These are phyloP conservation scores for Pheosia gnoma DNA, from an alignment of 2,888 invertebrate species.

Conservation along the genomic window DNA sequence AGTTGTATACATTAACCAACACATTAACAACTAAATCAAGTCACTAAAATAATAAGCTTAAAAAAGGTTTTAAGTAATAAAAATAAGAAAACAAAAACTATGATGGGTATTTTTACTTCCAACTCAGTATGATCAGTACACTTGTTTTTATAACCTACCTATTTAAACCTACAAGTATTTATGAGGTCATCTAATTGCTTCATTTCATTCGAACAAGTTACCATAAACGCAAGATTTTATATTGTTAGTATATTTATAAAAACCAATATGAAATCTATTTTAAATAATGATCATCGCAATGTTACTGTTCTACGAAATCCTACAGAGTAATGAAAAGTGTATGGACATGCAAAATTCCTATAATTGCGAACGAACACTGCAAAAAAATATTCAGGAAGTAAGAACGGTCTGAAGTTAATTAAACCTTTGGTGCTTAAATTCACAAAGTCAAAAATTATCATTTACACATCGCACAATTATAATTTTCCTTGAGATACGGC, in stretches of 20 bases:
- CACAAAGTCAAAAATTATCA: slow-evolving; percentile 16
- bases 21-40: too few species aligned
- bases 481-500: slow-evolving; percentile 11
- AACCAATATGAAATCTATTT: too few species aligned
- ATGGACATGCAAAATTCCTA: too few species aligned
- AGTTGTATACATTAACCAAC: too few species aligned
- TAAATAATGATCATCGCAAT: too few species aligned
- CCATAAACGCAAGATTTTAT: not conserved
- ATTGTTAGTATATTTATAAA: too few species aligned
- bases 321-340: too few species aligned
- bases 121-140: not conserved
- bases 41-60: too few species aligned
- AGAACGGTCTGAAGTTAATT: slow-evolving; percentile 15
- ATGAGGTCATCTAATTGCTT: slow-evolving; percentile 11
- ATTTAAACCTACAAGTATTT: slow-evolving; percentile 12
- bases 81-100: too few species aligned
- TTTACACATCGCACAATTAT: slow-evolving; percentile 10
- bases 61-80: too few species aligned
- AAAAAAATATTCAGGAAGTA: slow-evolving; percentile 20
- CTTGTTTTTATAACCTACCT: too few species aligned
- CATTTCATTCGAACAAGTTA: slow-evolving; percentile 7
- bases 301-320: too few species aligned
- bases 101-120: not conserved
- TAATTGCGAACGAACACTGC: not conserved
- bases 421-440: slow-evolving; percentile 20